Evolutionary conservation across 2,113 vertebrate species (phyloP), one percentile per base, ranked within the genome.

Genomic region (Pelobates fuscus): DNA sequence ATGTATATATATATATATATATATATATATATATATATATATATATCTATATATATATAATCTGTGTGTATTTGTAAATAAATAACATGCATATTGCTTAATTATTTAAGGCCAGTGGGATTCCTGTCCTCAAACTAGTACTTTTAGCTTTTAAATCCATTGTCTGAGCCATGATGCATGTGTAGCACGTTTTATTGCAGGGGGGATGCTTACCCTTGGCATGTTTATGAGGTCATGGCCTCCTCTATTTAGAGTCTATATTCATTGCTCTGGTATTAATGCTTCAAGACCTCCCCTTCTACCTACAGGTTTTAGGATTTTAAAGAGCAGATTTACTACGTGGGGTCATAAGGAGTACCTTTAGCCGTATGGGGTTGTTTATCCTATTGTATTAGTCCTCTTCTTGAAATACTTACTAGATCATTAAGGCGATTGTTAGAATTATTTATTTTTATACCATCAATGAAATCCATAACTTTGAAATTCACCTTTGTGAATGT

Each of bases 211-310:
- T 44, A 37, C 24, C 5, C 3, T 10, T 30, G 20, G n/a, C n/a
- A n/a, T 11, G 10, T 27, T 71, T 15, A 62, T 46, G 44, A 29
- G 70, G 70, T 62, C 70, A 62, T 8, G 43, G 24, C 10, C 61
- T n/a, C 37, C 25, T n/a, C 20, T 62, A 17, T 61, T 52, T 12
- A 52, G 43, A 24, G 58, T 62, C 37, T 41, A 59, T 32, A 17
- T 71, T 62, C 60, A 71, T 52, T 23, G 5, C 26, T 32, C 11
- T 52, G 41, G 41, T 21, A 71, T 29, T 52, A 21, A 71, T 71
- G 59, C 60, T 30, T 62, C 2, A 17, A 52, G 43, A 62, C 59
- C 43, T n/a, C 58, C 21, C 5, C 20, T n/a, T 3, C 58, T 18
- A 41, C 30, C 8, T 25, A 6, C 32, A 37, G 32, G 0, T 18